phyloP scores from a whole-genome alignment of 2,888 invertebrate genomes.

The Orchestes rusci region DNA sequence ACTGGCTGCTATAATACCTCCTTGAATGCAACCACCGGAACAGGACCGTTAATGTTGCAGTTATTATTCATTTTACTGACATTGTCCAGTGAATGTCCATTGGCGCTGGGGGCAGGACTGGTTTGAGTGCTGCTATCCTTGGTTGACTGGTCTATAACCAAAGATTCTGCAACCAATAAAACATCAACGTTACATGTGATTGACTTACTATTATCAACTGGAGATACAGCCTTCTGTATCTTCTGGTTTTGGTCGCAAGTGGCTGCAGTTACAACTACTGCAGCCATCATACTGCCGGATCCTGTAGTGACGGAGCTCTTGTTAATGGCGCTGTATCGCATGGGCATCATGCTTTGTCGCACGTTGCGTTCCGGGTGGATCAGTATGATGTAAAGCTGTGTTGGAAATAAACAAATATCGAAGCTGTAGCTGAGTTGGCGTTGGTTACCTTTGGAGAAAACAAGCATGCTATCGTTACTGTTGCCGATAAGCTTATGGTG shows the following conservation, averaged over 20 bases:
- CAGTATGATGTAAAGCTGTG: slow-evolving; percentile 82
- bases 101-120: slow-evolving; percentile 31
- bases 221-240: slow-evolving; percentile 55
- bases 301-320: slow-evolving; percentile 54
- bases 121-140: slow-evolving; percentile 42
- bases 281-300: slow-evolving; percentile 61
- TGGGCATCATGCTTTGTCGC: slow-evolving; percentile 79
- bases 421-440: slow-evolving; percentile 3
- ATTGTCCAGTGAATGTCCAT: slow-evolving; percentile 32
- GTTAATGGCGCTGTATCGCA: slow-evolving; percentile 55
- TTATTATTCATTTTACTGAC: slow-evolving; percentile 41
- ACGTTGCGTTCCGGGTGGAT: slow-evolving; percentile 85
- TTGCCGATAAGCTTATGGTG: slow-evolving; percentile 89
- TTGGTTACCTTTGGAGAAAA: slow-evolving; percentile 83
- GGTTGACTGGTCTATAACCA: slow-evolving; percentile 32
- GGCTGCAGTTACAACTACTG: slow-evolving; percentile 58
- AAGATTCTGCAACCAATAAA: background rate
- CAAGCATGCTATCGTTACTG: slow-evolving; percentile 87
- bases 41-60: slow-evolving; percentile 40
- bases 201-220: slow-evolving; percentile 38
- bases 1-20: slow-evolving; percentile 41
- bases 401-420: no score
- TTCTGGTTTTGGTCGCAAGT: slow-evolving; percentile 63
- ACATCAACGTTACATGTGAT: no score
- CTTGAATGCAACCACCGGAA: slow-evolving; percentile 36